Base-by-base conservation (phyloP, 2,113 vertebrate genomes). In the Oryzias curvinotus region DNA sequence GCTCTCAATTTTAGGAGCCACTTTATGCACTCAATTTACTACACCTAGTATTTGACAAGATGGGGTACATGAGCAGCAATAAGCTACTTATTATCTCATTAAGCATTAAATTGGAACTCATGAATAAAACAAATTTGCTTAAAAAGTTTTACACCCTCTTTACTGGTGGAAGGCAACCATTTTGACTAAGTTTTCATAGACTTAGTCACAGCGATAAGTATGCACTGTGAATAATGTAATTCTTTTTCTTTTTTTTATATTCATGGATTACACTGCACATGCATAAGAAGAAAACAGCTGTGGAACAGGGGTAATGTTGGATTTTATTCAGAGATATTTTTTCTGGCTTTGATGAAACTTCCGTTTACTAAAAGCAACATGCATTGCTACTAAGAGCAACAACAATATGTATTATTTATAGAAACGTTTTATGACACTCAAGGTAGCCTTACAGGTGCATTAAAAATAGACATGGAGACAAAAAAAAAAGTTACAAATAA, bases 331-430 rank as follows among this genome's bases (percentile, higher is more conserved):
- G 54, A 12, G 30, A 57, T 50, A 61, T 65, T 47, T 60, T 23
- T 65, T 55, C 21, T 44, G 52, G 7, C 55, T 67, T 17, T 45
- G 26, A 59, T 52, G 21, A 68, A 77, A 66, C 49, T 57, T 45
- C 65, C 46, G 67, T 70, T 68, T 80, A 77, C 25, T 4, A 75
- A 53, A 67, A 57, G 44, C 52, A 21, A 50, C 66, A 50, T 36
- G 2, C 30, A 36, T 36, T 7, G 7, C 7, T 36, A 8, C 30
- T 36, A 36, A 36, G 2, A 7, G 7, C 7, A 36, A 36, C 1
- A 36, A 36, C 7, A 36, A 36, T 12, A 12, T 3, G 3, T 13
- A 3, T 10, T 36, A 12, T 36, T 36, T 36, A 3, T 36, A 36
- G 30, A 8, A 3, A 8, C 8, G 2, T 36, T 36, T 36, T 30